phyloP scores from a whole-genome alignment of 2,113 vertebrate species.

The Crotalus tigris region DNA sequence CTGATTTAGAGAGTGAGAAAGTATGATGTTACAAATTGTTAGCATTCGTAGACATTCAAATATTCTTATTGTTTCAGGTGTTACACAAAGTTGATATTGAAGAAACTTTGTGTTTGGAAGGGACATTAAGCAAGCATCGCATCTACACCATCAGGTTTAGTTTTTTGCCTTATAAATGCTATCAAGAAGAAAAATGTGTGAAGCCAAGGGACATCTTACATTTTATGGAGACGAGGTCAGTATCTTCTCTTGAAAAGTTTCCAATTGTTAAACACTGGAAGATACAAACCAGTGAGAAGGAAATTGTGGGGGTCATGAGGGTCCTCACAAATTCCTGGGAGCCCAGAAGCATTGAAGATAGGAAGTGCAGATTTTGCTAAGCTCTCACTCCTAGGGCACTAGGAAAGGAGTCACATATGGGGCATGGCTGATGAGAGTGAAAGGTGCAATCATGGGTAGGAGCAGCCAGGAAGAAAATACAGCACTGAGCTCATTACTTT shows the following conservation, averaged over 20 bases:
- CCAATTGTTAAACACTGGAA: neutral
- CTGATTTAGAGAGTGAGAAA: neutral
- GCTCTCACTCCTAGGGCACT: neutral
- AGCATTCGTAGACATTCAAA: neutral
- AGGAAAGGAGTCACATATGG: neutral
- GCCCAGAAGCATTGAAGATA: neutral
- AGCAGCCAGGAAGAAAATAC: neutral
- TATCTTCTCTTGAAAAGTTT: neutral
- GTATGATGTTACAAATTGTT: neutral
- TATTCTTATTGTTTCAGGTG: conserved; percentile 70
- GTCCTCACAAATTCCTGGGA: neutral
- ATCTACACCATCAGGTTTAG: conserved; percentile 81
- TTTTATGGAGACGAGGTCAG: conserved; percentile 88
- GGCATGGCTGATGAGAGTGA: neutral
- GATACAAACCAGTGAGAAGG: neutral
- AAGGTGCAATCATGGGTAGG: neutral
- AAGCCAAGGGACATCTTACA: conserved; percentile 78
- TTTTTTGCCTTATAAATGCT: conserved; percentile 80
- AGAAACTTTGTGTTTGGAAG: conserved; percentile 75
- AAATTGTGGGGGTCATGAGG: neutral
- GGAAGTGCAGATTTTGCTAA: neutral
- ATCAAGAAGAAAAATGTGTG: conserved; percentile 84
- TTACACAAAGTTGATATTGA: conserved; percentile 85
- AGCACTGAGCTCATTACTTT: neutral
- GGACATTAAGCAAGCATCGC: conserved; percentile 65